A percentile compares a stretch with the other conserved stretches of the same genome.
Conservation (phyloP, 2,888 invertebrate genomes). For the Tholera decimalis region DNA sequence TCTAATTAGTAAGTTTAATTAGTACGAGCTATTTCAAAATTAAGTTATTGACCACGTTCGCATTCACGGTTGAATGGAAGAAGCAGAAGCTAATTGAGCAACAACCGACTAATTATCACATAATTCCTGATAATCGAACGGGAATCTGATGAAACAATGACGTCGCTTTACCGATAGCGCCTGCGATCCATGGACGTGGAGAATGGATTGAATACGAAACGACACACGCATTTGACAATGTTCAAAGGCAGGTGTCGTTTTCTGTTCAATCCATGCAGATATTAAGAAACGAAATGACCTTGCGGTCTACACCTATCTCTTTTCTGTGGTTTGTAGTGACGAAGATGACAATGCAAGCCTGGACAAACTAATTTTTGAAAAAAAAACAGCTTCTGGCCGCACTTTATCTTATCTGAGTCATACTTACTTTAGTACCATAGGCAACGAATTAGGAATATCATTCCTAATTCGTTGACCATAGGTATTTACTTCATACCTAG, state of each 20-base stretch:
- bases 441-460: too few relatives aligned
- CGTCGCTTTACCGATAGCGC: conserved; percentile 65
- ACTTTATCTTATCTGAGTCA: not conserved
- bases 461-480: too few relatives aligned
- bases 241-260: too few relatives aligned
- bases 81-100: conserved; percentile 40
- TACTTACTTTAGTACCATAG: too few relatives aligned
- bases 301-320: too few relatives aligned
- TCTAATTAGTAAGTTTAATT: not conserved
- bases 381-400: not conserved
- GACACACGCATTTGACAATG: not conserved
- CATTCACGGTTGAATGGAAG: conserved; percentile 19
- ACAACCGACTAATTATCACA: conserved; percentile 51
- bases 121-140: conserved; percentile 63
- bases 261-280: too few relatives aligned
- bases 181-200: conserved; percentile 18
- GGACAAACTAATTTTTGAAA: not conserved
- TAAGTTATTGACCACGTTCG: conserved; percentile 29
- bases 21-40: conserved; percentile 17
- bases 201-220: not conserved
- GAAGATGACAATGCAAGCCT: not conserved
- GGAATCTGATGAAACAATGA: conserved; percentile 77
- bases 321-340: not conserved
- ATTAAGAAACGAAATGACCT: not conserved
- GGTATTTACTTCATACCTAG: too few relatives aligned